Conservation (phyloP, 2,797 vertebrate species). For the Pipistrellus pipistrellus region DNA sequence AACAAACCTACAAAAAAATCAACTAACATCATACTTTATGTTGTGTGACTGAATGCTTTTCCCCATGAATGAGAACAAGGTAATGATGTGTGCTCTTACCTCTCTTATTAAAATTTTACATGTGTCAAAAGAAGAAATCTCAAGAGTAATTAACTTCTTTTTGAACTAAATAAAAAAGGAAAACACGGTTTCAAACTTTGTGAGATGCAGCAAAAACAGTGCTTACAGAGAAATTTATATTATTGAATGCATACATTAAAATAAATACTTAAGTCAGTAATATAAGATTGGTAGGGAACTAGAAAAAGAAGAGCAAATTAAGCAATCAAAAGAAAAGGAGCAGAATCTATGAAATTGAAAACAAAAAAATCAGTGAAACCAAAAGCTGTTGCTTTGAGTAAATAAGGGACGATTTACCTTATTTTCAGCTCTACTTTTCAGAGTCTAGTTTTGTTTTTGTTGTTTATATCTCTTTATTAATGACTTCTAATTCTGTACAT, state of each 20-base stretch:
- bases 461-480: neutral
- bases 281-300: neutral
- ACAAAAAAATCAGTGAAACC: neutral
- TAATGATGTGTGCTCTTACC: neutral
- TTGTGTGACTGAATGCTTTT: neutral
- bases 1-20: neutral
- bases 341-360: neutral
- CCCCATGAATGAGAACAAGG: neutral
- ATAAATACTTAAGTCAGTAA: neutral
- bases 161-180: neutral
- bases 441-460: neutral
- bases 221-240: neutral
- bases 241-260: neutral
- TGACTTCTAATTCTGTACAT: neutral
- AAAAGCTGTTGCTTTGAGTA: neutral
- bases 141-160: neutral
- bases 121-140: neutral
- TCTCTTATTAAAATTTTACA: slow-evolving; percentile 3
- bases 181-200: neutral
- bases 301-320: neutral
- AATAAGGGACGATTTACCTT: neutral
- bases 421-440: neutral
- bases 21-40: neutral
- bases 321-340: neutral
- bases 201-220: neutral